Evolutionary conservation across 2,888 invertebrate genomes (phyloP).

Genomic region (Bellardia pandia): DNA sequence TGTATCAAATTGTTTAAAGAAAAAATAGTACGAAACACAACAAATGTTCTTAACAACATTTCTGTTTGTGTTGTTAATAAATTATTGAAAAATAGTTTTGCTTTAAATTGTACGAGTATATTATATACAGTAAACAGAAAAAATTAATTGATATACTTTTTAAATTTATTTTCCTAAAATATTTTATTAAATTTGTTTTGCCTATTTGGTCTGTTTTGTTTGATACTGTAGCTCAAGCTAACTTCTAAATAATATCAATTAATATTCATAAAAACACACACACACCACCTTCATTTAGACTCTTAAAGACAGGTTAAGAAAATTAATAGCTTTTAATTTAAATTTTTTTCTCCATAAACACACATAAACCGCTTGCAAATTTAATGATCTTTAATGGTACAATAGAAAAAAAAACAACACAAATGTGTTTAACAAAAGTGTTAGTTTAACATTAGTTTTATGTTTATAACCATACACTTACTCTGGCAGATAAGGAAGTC

Average conservation of each 20-base stretch:
- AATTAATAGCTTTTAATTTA: constrained; percentile 62
- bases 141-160: too few species aligned
- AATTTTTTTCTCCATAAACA: constrained; percentile 9
- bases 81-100: constrained; percentile 51
- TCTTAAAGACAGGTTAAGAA: constrained; percentile 39
- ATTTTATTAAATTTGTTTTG: neutral
- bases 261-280: constrained; percentile 54
- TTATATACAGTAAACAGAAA: neutral
- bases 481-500: constrained; percentile 31
- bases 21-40: constrained; percentile 14
- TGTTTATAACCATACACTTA: neutral
- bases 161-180: too few species aligned
- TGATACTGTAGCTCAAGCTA: neutral
- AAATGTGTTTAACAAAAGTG: constrained; percentile 39
- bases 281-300: constrained; percentile 53
- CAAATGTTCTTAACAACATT: constrained; percentile 46
- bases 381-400: constrained; percentile 15
- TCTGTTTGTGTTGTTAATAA: constrained; percentile 52
- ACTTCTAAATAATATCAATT: constrained; percentile 39
- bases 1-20: neutral
- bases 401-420: neutral
- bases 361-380: constrained; percentile 32
- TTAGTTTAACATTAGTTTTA: constrained; percentile 32
- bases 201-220: neutral
- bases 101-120: neutral